These are phyloP conservation scores for Plusia festucae DNA, from an alignment of 2,888 invertebrate genomes.

Conservation along the genomic window DNA sequence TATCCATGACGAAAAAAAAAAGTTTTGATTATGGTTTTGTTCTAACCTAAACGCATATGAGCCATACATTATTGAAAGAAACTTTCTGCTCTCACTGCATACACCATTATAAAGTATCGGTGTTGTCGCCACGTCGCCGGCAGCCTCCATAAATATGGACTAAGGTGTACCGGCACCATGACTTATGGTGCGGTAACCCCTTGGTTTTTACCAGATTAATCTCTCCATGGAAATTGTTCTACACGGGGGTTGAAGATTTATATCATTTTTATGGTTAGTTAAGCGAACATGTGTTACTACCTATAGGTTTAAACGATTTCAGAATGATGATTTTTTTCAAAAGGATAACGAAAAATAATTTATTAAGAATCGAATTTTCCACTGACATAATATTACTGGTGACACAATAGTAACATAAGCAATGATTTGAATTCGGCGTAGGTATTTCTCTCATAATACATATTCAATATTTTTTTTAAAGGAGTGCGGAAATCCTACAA, in stretches of 20 bases:
- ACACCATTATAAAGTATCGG: conserved; percentile 23
- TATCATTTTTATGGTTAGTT: conserved; percentile 20
- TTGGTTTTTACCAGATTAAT: conserved; percentile 53
- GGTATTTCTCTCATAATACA: too few species aligned
- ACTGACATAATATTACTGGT: too few species aligned
- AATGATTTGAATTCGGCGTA: too few species aligned
- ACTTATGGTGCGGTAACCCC: conserved; percentile 61
- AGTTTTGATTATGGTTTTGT: background rate
- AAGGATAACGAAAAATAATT: background rate
- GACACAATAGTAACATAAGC: too few species aligned
- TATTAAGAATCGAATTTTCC: too few species aligned
- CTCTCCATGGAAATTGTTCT: conserved; percentile 36
- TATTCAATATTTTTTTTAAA: too few species aligned
- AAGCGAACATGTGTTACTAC: background rate
- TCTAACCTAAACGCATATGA: background rate
- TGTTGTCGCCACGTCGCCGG: conserved; percentile 60
- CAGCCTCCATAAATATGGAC: conserved; percentile 74
- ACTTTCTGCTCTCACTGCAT: conserved; percentile 18
- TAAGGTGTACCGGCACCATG: conserved; percentile 66
- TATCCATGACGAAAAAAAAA: too few species aligned
- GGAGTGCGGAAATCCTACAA: too few species aligned
- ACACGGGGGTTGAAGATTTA: conserved; percentile 51
- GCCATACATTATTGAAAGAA: background rate
- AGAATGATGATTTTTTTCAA: background rate
- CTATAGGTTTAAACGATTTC: background rate